Evolutionary conservation across 2,888 invertebrate species (phyloP), one percentile per base, ranked within the genome.

Genomic region (Hyppa rectilinea): DNA sequence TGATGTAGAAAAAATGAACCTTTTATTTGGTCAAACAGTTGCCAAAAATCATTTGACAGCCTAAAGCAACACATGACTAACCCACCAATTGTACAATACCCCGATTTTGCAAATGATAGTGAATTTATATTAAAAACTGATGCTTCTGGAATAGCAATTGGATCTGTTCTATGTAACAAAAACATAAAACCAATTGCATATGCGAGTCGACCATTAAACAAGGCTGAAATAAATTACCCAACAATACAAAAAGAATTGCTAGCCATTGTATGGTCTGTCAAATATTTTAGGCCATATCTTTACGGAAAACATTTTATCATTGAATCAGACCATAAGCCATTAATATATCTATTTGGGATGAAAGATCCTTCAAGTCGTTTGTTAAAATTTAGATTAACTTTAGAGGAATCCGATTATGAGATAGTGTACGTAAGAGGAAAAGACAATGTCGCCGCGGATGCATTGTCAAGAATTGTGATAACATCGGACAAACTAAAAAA

Each of bases 321-420:
- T 1, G 34, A 34, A 34, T 56, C 64, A 20, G 64, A 64, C 20
- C 47, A 56, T 14, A 64, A 47, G 12, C 64, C 55, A 0, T 17
- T 63, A 14, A 1, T 61, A 17, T 63, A 63, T 52, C 4, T 63
- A 14, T 63, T 63, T 20, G 12, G 34, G 4, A 34, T 53, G 53
- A 63, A 45, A 34, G 63, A 63, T 9, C 63, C 63, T 2, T 53
- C 53, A 7, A 63, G 52, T 63, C 31, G 43, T 6, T 17, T 63
- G 14, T n/a, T 53, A 7, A 63, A 63, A 29, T 55, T 53, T 34
- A 23, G 63, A 14, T 53, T 63, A 5, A 3, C 10, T 1, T 10
- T 55, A 36, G 64, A 64, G 23, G 64, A 64, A 23, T 64, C 43
- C 2, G 17, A 63, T 0, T 63, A 31, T 17, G 26, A 34, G 0